Conservation (phyloP, 2,797 vertebrate genomes). For the Benthosema pterotum region DNA sequence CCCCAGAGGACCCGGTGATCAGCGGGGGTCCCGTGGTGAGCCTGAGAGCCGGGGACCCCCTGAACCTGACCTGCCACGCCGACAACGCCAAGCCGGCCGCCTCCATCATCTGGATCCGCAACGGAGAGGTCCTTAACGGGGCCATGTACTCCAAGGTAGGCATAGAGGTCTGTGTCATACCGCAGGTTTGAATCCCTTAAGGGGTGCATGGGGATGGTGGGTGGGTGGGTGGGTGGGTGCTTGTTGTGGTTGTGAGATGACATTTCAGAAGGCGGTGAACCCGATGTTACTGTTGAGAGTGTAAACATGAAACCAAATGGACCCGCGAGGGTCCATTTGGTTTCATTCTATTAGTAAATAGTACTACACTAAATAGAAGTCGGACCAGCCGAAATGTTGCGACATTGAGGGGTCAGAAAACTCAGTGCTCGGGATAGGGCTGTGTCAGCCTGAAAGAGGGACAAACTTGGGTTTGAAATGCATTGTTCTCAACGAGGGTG, state of each 20-base stretch:
- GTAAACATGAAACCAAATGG: too few relatives aligned
- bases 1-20: constrained; percentile 94
- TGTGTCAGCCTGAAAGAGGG: too few relatives aligned
- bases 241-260: background rate
- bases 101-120: constrained; percentile 95
- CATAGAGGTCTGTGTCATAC: constrained; percentile 68
- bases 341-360: too few relatives aligned
- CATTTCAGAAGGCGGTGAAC: too few relatives aligned
- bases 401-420: too few relatives aligned
- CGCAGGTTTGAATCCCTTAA: constrained; percentile 16
- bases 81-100: constrained; percentile 97
- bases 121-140: constrained; percentile 93
- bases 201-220: constrained; percentile 1
- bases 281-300: too few relatives aligned
- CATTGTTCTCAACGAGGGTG: too few relatives aligned
- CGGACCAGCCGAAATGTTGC: too few relatives aligned
- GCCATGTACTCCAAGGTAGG: constrained; percentile 98
- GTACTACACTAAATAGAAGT: too few relatives aligned
- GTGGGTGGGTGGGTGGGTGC: background rate
- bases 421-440: too few relatives aligned
- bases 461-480: too few relatives aligned
- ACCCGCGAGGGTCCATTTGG: too few relatives aligned
- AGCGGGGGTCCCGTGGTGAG: constrained; percentile 93
- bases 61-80: constrained; percentile 96
- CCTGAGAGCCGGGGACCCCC: constrained; percentile 91